A percentile compares a stretch with the other conserved stretches of the same genome.
These are phyloP conservation scores for Drosophila elegans DNA, from an alignment of 1,140 invertebrate genomes.

Conservation along the genomic window DNA sequence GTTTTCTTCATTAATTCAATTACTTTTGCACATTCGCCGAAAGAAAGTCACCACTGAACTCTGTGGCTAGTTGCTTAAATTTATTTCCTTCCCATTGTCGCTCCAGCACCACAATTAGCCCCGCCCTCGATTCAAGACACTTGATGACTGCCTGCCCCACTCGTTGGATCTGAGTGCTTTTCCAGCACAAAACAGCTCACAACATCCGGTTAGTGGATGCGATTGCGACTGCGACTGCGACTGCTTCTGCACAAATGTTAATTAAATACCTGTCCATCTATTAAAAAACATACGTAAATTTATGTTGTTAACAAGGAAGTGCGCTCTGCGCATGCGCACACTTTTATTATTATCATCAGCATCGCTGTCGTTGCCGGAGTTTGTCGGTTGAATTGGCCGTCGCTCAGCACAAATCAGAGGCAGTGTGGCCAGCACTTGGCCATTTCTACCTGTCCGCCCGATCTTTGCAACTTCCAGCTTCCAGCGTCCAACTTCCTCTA, in stretches of 20 bases:
- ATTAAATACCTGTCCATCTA: conserved; percentile 81
- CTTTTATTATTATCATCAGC: conserved; percentile 77
- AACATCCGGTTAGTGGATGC: conserved; percentile 64
- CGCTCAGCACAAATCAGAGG: conserved; percentile 50
- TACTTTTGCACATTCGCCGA: background rate
- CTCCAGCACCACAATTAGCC: conserved; percentile 9
- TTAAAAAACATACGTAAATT: conserved; percentile 82
- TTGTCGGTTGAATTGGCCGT: conserved; percentile 18
- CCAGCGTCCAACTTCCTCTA: background rate
- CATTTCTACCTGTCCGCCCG: conserved; percentile 37
- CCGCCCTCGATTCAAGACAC: conserved; percentile 37
- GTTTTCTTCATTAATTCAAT: background rate
- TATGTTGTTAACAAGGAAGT: conserved; percentile 82
- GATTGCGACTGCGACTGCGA: conserved; percentile 18
- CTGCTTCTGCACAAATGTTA: conserved; percentile 65
- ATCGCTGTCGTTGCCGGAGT: conserved; percentile 28
- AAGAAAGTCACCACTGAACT: conserved; percentile 11
- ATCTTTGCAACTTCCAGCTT: too few species aligned
- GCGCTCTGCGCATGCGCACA: conserved; percentile 74
- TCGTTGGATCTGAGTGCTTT: conserved; percentile 23
- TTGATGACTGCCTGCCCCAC: conserved; percentile 9
- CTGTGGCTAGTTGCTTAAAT: conserved; percentile 18
- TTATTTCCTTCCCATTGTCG: conserved; percentile 26
- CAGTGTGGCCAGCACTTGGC: conserved; percentile 53
- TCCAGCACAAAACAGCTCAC: conserved; percentile 10